Evolutionary conservation across 2,888 invertebrate species (phyloP).

Genomic region (Mesoligia furuncula): DNA sequence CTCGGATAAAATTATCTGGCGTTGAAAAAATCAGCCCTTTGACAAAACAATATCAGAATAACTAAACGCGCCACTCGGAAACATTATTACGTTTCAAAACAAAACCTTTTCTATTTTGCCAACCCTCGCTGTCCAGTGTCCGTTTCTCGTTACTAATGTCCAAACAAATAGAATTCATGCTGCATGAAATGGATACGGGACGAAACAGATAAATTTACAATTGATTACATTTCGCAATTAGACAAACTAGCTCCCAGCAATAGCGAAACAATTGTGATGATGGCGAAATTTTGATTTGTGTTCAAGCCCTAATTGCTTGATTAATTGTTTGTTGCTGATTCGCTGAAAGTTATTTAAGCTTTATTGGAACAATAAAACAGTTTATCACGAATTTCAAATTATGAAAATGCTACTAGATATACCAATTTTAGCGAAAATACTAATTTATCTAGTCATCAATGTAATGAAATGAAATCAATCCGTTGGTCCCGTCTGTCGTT

Average conservation of each 20-base stretch:
- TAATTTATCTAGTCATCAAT: neutral
- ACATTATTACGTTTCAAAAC: slow-evolving; percentile 1
- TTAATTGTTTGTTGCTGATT: slow-evolving; percentile 22
- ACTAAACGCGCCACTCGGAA: neutral
- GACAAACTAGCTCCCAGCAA: slow-evolving; percentile 39
- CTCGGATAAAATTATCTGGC: too few species aligned
- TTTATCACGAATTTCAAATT: neutral
- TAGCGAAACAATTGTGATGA: slow-evolving; percentile 32
- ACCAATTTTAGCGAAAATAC: neutral
- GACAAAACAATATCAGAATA: neutral
- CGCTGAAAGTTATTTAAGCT: neutral
- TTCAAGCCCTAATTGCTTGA: slow-evolving; percentile 28
- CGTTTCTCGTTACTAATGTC: slow-evolving; percentile 57
- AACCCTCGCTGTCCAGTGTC: slow-evolving; percentile 31
- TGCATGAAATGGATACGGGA: slow-evolving; percentile 59
- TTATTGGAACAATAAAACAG: neutral
- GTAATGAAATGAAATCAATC: neutral
- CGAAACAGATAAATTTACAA: slow-evolving; percentile 68
- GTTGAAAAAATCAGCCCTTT: too few species aligned
- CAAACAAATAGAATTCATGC: slow-evolving; percentile 64
- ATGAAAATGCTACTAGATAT: neutral
- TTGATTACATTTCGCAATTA: slow-evolving; percentile 69
- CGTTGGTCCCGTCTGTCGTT: too few species aligned
- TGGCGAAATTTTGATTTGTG: slow-evolving; percentile 27
- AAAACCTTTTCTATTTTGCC: neutral